Percentiles rank a stretch among this genome's conserved stretches.
phyloP scores from a whole-genome alignment of 1,140 invertebrate species.

The Orius insidiosus region DNA sequence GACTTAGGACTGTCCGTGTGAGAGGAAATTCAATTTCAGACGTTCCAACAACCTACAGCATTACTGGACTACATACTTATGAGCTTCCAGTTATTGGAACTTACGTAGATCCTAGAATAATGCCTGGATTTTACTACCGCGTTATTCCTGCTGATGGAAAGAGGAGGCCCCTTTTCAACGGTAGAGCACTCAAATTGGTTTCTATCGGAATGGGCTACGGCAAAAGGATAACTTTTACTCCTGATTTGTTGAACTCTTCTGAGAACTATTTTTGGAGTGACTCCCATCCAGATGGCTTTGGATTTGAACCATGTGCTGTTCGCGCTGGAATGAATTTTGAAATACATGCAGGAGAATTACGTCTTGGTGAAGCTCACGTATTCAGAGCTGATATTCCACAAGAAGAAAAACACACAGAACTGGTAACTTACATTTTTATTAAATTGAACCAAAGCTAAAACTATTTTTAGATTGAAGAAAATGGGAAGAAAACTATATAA shows the following conservation, averaged over 20 bases:
- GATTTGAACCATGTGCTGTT: constrained; percentile 46
- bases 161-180: constrained; percentile 39
- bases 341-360: constrained; percentile 36
- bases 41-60: constrained; percentile 45
- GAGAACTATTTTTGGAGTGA: constrained; percentile 65
- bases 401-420: constrained; percentile 38
- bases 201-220: constrained; percentile 60
- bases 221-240: constrained; percentile 53
- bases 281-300: constrained; percentile 49
- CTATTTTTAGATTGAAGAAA: constrained; percentile 18
- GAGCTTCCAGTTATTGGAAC: constrained; percentile 61
- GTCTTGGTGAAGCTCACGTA: constrained; percentile 40
- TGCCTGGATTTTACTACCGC: constrained; percentile 53
- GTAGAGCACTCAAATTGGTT: constrained; percentile 38
- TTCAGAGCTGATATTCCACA: constrained; percentile 44
- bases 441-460: constrained; percentile 17
- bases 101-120: constrained; percentile 50
- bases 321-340: constrained; percentile 43
- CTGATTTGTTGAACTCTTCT: constrained; percentile 39
- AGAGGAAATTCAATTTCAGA: constrained; percentile 39
- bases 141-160: constrained; percentile 42
- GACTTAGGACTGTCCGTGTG: constrained; percentile 37
- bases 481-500: constrained; percentile 35
- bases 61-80: constrained; percentile 45
- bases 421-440: constrained; percentile 20